Evolutionary conservation across 2,797 vertebrate genomes (phyloP), one percentile per base, ranked within the genome.

Genomic region (Denticeps clupeoides): DNA sequence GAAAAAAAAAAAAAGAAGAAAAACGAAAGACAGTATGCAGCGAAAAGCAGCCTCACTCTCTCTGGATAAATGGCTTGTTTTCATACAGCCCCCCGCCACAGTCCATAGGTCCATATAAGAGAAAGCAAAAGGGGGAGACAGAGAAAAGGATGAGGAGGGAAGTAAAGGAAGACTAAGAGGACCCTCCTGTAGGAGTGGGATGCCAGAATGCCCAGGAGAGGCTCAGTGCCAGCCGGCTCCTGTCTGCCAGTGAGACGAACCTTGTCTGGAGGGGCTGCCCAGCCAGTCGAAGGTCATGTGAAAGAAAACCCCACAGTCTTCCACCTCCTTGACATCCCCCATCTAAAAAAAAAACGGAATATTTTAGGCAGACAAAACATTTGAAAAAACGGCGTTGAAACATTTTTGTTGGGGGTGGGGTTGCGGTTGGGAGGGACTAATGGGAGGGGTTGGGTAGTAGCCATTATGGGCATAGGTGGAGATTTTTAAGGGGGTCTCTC

Each of bases 121-220:
- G 27, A 28, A 10, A 28, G 27, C 3, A 28, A 1, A 27, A 10
- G 27, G 10, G 10, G 24, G 25, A 25, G 27, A 28, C 11, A 28
- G 3, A 2, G 27, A 11, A 4, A 10, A 3, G 28, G 27, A 3
- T 27, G 2, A 24, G 5, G 16, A 65, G 70, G 68, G 60, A 57
- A 67, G 67, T 64, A 67, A 68, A 59, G 45, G 51, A 62, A 60
- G 60, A 48, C 43, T 21, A 1, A 15, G 42, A 26, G 41, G 37
- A 47, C 29, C 24, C 35, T 16, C 33, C 45, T 27, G 24, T 38
- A 29, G 33, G 49, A 48, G 62, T 73, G 75, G 80, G 86, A 90
- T 90, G 86, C 84, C 84, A 81, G 78, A 91, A 91, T 87, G 83
- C 87, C 88, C 89, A 79, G 81, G 87, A 86, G 85, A 85, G 75